Base-by-base conservation (phyloP, 2,888 invertebrate genomes). In the Hypomecis punctinalis region DNA sequence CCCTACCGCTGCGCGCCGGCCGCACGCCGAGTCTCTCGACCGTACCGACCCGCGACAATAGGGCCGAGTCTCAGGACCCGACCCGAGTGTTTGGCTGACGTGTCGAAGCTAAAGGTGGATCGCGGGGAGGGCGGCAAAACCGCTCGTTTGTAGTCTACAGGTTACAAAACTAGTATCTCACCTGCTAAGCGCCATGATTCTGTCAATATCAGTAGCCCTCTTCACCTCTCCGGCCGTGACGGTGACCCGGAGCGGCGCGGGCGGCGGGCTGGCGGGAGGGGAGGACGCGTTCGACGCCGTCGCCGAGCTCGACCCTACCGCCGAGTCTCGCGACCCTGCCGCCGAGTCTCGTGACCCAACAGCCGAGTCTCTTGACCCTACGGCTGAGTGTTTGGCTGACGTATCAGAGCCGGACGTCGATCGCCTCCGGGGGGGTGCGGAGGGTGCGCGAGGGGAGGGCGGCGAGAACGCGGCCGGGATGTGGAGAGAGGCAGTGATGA, bases 401-500 rank as follows among this genome's bases (percentile, higher is more conserved):
- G 86, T 83, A 64, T 89, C 90, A 1, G 91, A 91, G 67, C 89
- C 91, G 5, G 85, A 85, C 5, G 86, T 84, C 86, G 75, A 88
- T 80, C 91, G 82, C 70, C 93, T 72, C 73, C 88, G 80, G 5
- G 89, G 86, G 0, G 82, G 87, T 9, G 83, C 74, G 5, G 80
- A 70, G 68, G 73, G 89, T 81, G 70, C 70, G 61, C 71, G 71
- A 0, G 90, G 82, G 54, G 85, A 66, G 89, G 82, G 51, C 88
- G 85, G 80, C 70, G 89, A 73, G 67, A 83, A 91, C 40, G 90
- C 83, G 70, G 94, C 94, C 6, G 97, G 96, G 90, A 97, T 96
- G 79, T 96, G 96, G 43, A 97, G 93, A 70, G 96, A 97, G 0
- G 97, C 97, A 0, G 96, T 97, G 76, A 97, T 96, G 61, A 96